phyloP scores from a whole-genome alignment of 2,797 vertebrate species.

The Hapalemur alaotrensis region DNA sequence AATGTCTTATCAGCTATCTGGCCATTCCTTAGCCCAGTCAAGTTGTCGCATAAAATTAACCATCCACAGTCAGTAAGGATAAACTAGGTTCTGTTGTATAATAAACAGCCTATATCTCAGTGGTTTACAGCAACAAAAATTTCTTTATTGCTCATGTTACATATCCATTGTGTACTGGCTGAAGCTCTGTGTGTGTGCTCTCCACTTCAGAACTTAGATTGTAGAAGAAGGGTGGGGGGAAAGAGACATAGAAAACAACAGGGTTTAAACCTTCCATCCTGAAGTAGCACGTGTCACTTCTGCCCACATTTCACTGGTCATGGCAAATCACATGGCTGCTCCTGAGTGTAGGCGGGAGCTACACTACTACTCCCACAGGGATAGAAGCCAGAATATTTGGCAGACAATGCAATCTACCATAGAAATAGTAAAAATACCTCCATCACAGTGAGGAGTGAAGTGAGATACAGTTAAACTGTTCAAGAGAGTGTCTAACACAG shows the following conservation, averaged over 20 bases:
- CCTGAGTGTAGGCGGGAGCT: not conserved
- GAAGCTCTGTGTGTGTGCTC: not conserved
- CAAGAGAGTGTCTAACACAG: not conserved
- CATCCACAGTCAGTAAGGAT: not conserved
- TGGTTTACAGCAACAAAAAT: not conserved
- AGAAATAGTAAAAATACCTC: not conserved
- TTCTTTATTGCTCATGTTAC: not conserved
- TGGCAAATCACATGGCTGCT: not conserved
- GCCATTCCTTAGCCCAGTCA: not conserved
- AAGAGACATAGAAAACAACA: not conserved
- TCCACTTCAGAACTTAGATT: not conserved
- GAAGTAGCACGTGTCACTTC: not conserved
- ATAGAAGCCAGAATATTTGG: not conserved
- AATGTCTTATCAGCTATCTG: not conserved
- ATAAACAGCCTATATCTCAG: not conserved
- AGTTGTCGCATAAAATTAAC: not conserved
- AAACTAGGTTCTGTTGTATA: not conserved
- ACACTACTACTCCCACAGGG: not conserved
- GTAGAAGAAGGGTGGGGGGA: rapidly evolving
- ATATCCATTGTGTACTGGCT: not conserved
- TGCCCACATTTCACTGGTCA: not conserved
- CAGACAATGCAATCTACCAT: not conserved
- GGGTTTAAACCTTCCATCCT: not conserved
- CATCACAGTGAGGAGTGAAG: too few relatives aligned
- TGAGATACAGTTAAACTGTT: not conserved